Percentiles rank a stretch among this genome's conserved stretches.
phyloP scores from a whole-genome alignment of 2,113 vertebrate genomes.

The Actenoides lindsayi region DNA sequence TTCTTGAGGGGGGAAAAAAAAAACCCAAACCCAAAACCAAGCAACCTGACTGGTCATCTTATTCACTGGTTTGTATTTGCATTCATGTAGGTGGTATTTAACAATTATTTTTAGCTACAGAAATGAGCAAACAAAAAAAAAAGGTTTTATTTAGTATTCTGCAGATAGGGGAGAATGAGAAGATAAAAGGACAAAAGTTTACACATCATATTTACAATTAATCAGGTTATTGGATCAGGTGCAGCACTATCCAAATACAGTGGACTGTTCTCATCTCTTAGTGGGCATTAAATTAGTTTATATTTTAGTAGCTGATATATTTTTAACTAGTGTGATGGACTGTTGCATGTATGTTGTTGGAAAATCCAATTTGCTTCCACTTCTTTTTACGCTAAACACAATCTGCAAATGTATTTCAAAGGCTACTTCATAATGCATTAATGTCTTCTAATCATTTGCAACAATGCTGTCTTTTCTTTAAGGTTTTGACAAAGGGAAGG shows the following conservation, averaged over 20 bases:
- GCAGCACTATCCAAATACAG: background rate
- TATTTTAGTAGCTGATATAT: background rate
- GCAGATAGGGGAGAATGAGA: background rate
- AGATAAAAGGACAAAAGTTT: background rate
- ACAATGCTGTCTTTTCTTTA: conserved; percentile 37
- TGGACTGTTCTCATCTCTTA: background rate
- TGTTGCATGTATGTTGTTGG: background rate
- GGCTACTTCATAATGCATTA: background rate
- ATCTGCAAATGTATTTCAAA: background rate
- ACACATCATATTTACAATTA: fast-evolving
- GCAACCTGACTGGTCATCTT: background rate
- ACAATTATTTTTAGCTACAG: background rate
- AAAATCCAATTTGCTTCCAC: background rate
- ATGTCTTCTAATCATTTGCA: background rate
- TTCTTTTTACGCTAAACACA: background rate
- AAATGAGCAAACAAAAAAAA: background rate
- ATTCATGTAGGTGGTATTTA: background rate
- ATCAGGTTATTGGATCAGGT: background rate
- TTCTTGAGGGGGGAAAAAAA: background rate
- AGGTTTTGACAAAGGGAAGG: conserved; percentile 94
- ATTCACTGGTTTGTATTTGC: background rate
- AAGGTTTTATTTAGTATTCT: background rate
- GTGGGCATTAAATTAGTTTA: background rate
- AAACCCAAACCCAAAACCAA: background rate
- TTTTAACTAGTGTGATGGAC: background rate